Conservation (phyloP, 1,140 invertebrate genomes). For the Ceratina japonica region DNA sequence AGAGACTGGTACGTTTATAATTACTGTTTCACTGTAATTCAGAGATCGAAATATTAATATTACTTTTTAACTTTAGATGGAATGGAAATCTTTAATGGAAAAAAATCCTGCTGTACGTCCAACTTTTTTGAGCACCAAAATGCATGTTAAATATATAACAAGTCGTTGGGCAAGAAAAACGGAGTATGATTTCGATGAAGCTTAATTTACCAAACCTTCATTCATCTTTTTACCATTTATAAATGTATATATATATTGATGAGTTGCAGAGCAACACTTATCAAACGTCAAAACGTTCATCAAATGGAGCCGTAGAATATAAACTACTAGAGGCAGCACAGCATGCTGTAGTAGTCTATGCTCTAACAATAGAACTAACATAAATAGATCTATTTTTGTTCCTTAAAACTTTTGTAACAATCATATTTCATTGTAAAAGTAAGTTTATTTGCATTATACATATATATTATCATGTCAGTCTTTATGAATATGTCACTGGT, state of each 20-base stretch:
- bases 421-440: slow-evolving; percentile 3
- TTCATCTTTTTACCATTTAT: neutral
- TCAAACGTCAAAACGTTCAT: neutral
- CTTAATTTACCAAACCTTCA: slow-evolving; percentile 21
- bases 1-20: slow-evolving; percentile 75
- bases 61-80: slow-evolving; percentile 79
- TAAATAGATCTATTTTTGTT: slow-evolving; percentile 15
- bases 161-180: slow-evolving; percentile 83
- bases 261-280: no score
- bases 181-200: slow-evolving; percentile 83
- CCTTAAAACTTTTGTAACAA: neutral
- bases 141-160: slow-evolving; percentile 86
- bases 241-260: neutral
- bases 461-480: neutral
- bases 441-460: neutral
- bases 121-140: slow-evolving; percentile 83
- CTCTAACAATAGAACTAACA: no score
- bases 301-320: no score
- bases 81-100: slow-evolving; percentile 86
- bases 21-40: neutral
- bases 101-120: slow-evolving; percentile 85
- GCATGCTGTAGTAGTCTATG: no score
- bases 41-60: neutral
- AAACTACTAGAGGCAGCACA: no score
- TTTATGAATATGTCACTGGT: neutral